Conservation (phyloP, 2,797 vertebrate genomes). For the Moxostoma hubbsi region DNA sequence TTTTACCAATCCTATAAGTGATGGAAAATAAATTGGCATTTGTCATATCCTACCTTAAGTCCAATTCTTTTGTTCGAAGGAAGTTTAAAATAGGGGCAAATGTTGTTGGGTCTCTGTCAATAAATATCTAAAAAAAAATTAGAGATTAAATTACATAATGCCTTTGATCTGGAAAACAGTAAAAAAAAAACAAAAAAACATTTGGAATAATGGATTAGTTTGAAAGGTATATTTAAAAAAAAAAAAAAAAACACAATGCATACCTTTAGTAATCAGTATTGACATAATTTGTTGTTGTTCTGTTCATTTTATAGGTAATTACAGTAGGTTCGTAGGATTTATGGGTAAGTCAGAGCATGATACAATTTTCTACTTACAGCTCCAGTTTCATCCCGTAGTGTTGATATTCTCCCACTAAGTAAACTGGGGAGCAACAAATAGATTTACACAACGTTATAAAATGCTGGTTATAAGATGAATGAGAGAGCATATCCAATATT, state of each 20-base stretch:
- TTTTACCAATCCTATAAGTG: not conserved
- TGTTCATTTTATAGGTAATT: not conserved
- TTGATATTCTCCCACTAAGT: conserved; percentile 98
- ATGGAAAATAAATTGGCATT: not conserved
- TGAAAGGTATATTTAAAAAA: not conserved
- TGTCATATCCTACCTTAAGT: conserved; percentile 85
- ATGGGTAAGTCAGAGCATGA: not conserved
- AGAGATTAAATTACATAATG: not conserved
- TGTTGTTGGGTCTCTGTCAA: conserved; percentile 96
- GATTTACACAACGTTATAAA: not conserved
- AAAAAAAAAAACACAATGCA: not conserved
- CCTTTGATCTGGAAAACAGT: not conserved
- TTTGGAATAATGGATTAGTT: not conserved
- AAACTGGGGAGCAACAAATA: conserved; percentile 80
- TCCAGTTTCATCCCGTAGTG: conserved; percentile 98
- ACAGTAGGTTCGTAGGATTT: not conserved
- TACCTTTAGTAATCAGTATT: not conserved
- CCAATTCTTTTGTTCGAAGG: conserved; percentile 97
- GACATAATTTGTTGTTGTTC: not conserved
- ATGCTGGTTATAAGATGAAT: not conserved
- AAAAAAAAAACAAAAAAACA: not conserved
- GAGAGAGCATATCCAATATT: no score
- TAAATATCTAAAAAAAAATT: conserved; percentile 89
- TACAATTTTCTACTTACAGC: conserved; percentile 85
- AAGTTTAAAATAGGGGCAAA: conserved; percentile 99